Percentiles rank a stretch among this genome's conserved stretches.
phyloP scores from a whole-genome alignment of 2,113 vertebrate species.

The Acanthisitta chloris region DNA sequence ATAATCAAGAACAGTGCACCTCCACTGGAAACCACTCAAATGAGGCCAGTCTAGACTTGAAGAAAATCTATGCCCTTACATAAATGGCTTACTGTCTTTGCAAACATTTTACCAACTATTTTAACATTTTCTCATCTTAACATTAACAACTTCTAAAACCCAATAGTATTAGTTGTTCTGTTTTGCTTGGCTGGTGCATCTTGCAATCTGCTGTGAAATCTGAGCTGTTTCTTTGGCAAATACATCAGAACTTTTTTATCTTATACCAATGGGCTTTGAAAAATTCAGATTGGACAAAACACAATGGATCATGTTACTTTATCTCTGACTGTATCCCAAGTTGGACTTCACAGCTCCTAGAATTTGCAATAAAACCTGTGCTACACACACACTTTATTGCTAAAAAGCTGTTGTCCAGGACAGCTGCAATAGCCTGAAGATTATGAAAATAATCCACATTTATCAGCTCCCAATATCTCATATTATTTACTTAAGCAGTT shows the following conservation, averaged over 20 bases:
- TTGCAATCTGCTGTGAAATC: not conserved
- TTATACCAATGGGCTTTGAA: not conserved
- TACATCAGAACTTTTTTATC: not conserved
- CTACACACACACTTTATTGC: not conserved
- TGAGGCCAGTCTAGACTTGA: not conserved
- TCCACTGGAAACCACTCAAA: not conserved
- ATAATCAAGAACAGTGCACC: accelerated
- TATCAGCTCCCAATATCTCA: not conserved
- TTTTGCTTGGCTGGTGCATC: not conserved
- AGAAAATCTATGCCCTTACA: not conserved
- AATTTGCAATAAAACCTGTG: not conserved
- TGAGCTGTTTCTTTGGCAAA: not conserved
- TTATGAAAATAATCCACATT: not conserved
- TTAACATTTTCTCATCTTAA: not conserved
- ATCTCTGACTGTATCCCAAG: not conserved
- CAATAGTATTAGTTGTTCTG: not conserved
- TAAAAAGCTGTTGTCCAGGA: not conserved
- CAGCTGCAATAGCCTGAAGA: not conserved
- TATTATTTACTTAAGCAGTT: not conserved
- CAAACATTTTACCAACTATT: not conserved
- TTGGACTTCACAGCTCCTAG: not conserved
- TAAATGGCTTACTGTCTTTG: not conserved
- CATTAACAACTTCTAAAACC: not conserved
- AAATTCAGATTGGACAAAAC: not conserved
- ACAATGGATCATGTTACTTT: not conserved